phyloP scores from a whole-genome alignment of 2,113 vertebrate genomes.

The Neolamprologus hecqui region DNA sequence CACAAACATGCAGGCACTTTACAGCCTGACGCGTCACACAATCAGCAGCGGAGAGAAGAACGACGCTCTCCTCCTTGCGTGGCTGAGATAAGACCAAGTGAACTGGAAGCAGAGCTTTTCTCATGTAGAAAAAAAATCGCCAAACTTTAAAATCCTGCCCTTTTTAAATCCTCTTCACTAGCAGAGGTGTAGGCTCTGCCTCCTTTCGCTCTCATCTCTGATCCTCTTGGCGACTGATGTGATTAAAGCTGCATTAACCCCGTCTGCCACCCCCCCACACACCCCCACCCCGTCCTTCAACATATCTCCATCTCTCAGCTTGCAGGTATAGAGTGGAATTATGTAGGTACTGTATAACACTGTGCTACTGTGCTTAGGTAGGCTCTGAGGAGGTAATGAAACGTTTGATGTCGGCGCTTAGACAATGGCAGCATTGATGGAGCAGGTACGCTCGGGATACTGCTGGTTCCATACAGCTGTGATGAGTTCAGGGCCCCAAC shows the following conservation, averaged over 20 bases:
- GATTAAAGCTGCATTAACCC: conserved; percentile 39
- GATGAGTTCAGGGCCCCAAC: conserved; percentile 19
- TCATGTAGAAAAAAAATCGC: neutral
- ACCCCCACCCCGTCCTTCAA: neutral
- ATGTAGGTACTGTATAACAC: conserved; percentile 15
- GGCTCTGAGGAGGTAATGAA: conserved; percentile 21
- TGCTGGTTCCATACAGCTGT: neutral
- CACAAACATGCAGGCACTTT: conserved; percentile 27
- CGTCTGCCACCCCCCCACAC: neutral
- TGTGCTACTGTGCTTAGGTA: conserved; percentile 14
- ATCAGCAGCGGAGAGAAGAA: neutral
- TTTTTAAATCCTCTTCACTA: neutral
- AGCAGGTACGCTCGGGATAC: neutral
- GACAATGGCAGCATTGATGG: conserved; percentile 34
- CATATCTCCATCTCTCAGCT: neutral
- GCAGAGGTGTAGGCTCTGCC: neutral
- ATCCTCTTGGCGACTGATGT: conserved; percentile 15
- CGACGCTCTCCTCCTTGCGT: neutral
- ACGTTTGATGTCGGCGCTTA: neutral
- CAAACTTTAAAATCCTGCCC: neutral
- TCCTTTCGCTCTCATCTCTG: neutral
- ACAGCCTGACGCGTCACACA: neutral
- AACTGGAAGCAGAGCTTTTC: neutral
- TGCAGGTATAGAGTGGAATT: neutral
- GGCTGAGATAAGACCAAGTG: neutral